Percentiles rank a stretch among this genome's conserved stretches.
These are phyloP conservation scores for Abscondita cerata DNA, from an alignment of 2,888 invertebrate genomes.

Conservation along the genomic window DNA sequence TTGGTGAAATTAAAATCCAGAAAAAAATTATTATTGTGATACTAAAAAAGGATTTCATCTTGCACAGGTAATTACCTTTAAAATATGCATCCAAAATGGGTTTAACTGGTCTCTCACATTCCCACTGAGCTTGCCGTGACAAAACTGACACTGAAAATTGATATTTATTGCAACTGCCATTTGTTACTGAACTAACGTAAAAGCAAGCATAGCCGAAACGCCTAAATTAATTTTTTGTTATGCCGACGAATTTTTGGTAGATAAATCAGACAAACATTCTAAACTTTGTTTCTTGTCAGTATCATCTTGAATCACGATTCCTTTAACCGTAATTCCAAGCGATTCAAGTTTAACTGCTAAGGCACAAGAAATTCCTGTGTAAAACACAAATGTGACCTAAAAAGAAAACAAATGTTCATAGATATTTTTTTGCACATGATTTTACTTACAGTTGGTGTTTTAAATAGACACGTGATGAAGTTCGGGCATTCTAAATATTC, in stretches of 20 bases:
- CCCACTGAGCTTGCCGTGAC: conserved; percentile 86
- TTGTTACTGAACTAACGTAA: conserved; percentile 90
- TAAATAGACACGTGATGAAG: conserved; percentile 80
- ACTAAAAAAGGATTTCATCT: no score
- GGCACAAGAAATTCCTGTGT: conserved; percentile 78
- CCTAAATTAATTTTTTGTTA: conserved; percentile 79
- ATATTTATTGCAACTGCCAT: conserved; percentile 76
- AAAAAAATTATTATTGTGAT: no score
- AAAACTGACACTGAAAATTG: conserved; percentile 75
- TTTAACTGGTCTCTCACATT: conserved; percentile 79
- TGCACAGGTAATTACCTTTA: conserved; percentile 61
- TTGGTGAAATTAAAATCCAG: no score
- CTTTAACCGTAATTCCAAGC: conserved; percentile 74
- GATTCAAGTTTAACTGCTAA: conserved; percentile 72
- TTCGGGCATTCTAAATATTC: conserved; percentile 80
- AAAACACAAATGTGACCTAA: conserved; percentile 81
- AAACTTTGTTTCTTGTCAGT: conserved; percentile 36
- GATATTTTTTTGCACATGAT: conserved; percentile 30
- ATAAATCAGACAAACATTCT: conserved; percentile 42
- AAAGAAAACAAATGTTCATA: conserved; percentile 61
- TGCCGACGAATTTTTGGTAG: conserved; percentile 51
- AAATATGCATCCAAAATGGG: conserved; percentile 79
- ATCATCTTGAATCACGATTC: conserved; percentile 63
- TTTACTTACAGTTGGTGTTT: conserved; percentile 74
- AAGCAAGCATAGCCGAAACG: conserved; percentile 90